Evolutionary conservation across 1,140 invertebrate genomes (phyloP), one percentile per base, ranked within the genome.

Genomic region (Archivesica marissinica): DNA sequence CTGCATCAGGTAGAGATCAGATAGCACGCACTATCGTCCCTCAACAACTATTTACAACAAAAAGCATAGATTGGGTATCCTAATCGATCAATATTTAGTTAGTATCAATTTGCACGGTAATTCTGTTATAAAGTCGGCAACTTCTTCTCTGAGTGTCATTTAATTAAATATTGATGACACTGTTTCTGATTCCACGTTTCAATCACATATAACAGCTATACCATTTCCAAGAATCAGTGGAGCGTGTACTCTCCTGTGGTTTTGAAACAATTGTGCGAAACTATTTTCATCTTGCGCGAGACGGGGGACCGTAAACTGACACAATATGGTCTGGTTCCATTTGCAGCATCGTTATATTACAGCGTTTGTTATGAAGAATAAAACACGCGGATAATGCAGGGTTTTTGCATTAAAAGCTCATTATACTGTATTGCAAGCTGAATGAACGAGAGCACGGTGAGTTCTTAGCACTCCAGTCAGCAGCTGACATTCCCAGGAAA

Each of bases 111-210:
- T 47, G 41, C 41, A 25, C 28, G n/a, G 28, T 72, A 50, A 72
- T 50, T 47, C 28, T 72, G 68, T 72, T 72, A 72, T 50, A 50
- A 47, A 72, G 25, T 72, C 68, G 23, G 28, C 68, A 52, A 47
- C 13, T 44, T 47, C 41, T 72, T 50, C 41, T 72, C 50, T 44
- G 30, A 30, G 41, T 72, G 25, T 25, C 41, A 72, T 72, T 72
- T 44, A 72, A 72, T 72, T 72, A 72, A 72, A 72, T 72, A 72
- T 72, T 72, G 68, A 72, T 72, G 41, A 3, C 25, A 50, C 25
- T 44, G 20, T 72, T 33, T 33, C 59, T 35, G 28, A 35, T n/a
- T 17, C 59, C 11, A 35, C 59, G 33, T 15, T 7, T 33, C 2
- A 35, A 20, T n/a, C 59, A 35, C 59, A 35, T 33, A 17, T 64